These are phyloP conservation scores for Cichlasoma orientale DNA, from an alignment of 2,797 vertebrate genomes.

Conservation along the genomic window DNA sequence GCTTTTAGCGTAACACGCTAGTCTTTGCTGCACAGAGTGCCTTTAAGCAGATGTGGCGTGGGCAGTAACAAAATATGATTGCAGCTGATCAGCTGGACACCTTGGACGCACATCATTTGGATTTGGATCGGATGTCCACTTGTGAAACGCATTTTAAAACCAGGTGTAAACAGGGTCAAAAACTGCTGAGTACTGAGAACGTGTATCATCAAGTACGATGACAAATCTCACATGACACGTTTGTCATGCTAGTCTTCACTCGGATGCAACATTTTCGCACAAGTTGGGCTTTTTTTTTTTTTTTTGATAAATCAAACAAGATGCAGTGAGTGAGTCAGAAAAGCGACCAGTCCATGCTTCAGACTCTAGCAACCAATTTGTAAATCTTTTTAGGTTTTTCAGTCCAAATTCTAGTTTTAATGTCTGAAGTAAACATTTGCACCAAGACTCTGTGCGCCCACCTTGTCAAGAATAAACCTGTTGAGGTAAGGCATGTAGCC, in stretches of 20 bases:
- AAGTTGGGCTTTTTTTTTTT: background rate
- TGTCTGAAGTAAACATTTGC: background rate
- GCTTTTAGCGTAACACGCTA: too few relatives aligned
- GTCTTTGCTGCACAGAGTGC: too few relatives aligned
- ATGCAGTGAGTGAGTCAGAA: too few relatives aligned
- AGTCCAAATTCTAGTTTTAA: background rate
- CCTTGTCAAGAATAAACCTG: constrained; percentile 96
- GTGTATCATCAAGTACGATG: background rate
- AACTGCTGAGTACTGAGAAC: background rate
- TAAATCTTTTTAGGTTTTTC: too few relatives aligned
- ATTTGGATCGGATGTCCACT: too few relatives aligned
- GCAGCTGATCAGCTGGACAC: background rate
- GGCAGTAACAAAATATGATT: background rate
- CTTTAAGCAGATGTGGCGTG: background rate
- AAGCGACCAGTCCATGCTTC: too few relatives aligned
- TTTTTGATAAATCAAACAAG: too few relatives aligned
- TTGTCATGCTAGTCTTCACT: background rate
- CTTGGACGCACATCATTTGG: background rate
- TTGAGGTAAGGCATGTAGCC: constrained; percentile 99
- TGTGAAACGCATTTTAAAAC: too few relatives aligned
- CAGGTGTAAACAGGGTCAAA: too few relatives aligned
- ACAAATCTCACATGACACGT: background rate
- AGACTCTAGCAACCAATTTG: too few relatives aligned
- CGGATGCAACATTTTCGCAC: background rate
- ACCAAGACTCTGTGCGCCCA: constrained; percentile 47